Conservation (phyloP, 2,888 invertebrate genomes). For the Drosophila emarginata region DNA sequence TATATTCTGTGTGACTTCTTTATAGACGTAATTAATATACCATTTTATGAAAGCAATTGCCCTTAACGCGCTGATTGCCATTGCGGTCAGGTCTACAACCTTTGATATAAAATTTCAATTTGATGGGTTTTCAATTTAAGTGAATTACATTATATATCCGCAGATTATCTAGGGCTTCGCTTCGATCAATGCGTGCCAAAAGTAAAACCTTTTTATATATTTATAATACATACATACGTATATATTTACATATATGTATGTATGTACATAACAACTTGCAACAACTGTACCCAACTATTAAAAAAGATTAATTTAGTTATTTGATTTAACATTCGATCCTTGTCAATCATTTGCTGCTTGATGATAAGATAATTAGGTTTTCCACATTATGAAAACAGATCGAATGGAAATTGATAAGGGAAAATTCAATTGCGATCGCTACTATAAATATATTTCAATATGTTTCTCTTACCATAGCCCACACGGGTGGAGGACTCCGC, state of each 20-base stretch:
- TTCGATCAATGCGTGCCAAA: slow-evolving; percentile 1
- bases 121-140: background rate
- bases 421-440: background rate
- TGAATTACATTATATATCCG: no score
- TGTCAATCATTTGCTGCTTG: background rate
- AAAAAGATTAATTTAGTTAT: background rate
- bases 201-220: slow-evolving; percentile 23
- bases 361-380: slow-evolving; percentile 1
- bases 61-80: slow-evolving; percentile 29
- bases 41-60: slow-evolving; percentile 30
- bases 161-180: slow-evolving; percentile 37
- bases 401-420: background rate
- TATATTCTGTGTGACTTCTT: background rate
- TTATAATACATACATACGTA: background rate
- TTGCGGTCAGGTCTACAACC: slow-evolving; percentile 36
- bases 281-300: no score
- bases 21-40: background rate
- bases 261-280: no score
- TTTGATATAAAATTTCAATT: slow-evolving; percentile 29
- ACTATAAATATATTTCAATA: background rate
- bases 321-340: background rate
- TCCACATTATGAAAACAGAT: background rate
- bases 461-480: slow-evolving; percentile 84
- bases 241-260: no score
- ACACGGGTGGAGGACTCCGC: slow-evolving; percentile 91